These are phyloP conservation scores for Rhizomys pruinosus DNA, from an alignment of 2,113 vertebrate species.

Conservation along the genomic window DNA sequence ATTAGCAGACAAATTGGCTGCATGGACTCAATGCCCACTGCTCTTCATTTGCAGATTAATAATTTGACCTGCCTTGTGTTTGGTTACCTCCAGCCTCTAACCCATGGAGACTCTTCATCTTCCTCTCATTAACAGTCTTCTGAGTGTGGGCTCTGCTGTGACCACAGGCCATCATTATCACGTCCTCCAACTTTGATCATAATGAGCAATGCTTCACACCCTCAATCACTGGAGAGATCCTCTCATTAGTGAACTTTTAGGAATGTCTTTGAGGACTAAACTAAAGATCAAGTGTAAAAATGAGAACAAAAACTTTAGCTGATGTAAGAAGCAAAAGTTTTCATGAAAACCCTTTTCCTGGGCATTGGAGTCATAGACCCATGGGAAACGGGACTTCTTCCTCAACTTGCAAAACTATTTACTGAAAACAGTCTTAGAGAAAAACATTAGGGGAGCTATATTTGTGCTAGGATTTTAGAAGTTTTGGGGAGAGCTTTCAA, in stretches of 20 bases:
- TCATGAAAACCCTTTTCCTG: not conserved
- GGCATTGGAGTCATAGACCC: not conserved
- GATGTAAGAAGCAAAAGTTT: conserved; percentile 57
- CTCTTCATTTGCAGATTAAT: not conserved
- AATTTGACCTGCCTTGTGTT: not conserved
- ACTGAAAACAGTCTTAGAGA: not conserved
- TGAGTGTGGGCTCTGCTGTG: not conserved
- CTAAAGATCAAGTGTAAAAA: not conserved
- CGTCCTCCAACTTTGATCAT: conserved; percentile 11
- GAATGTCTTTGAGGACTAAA: conserved; percentile 18
- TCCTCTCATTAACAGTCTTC: conserved; percentile 46
- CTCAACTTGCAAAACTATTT: not conserved
- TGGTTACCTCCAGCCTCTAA: not conserved
- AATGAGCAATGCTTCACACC: conserved; percentile 51
- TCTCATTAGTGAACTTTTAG: not conserved
- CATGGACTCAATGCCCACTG: not conserved
- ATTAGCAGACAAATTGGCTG: not conserved
- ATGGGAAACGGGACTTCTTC: not conserved
- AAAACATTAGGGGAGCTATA: not conserved
- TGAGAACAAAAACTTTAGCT: conserved; percentile 46
- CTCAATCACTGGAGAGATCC: conserved; percentile 1
- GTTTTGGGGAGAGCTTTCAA: not conserved
- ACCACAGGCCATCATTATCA: conserved; percentile 42
- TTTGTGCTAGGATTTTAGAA: not conserved
- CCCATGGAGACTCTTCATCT: not conserved